Base-by-base conservation (phyloP, 2,888 invertebrate species). In the Heliconius hortense region DNA sequence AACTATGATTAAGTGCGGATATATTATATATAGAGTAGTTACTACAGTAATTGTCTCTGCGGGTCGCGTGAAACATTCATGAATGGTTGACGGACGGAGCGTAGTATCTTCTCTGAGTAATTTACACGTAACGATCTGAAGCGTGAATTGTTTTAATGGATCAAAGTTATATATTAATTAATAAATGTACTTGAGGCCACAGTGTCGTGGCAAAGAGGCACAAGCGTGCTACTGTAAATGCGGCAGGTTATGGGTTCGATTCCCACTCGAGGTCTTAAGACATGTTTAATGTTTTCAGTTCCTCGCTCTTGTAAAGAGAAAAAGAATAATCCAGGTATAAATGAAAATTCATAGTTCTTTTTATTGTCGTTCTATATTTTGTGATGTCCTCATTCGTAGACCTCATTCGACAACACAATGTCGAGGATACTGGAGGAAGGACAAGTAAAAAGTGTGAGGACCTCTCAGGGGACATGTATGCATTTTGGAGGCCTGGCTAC, bases 41-140 rank as follows among this genome's bases (percentile, higher is more conserved):
- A 39, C 39, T 39, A 39, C 21, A 31, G 62, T 69, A 69, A 69
- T 69, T 69, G 69, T 35, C 56, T 69, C 53, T 7, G 4, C 15
- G 26, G 62, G 68, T 70, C 35, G 74, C 53, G 69, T 74, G 70
- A 70, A 74, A 70, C 74, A 74, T 70, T 74, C 70, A 74, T 69
- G 70, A 74, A 69, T 56, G 64, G 48, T 26, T 68, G 73, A 68
- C 73, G 68, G 39, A 56, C 56, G n/a, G 31, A 7, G 56, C 48
- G 69, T 26, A 63, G 35, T 56, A 28, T 39, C 62, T 64, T 64
- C 70, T 75, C 74, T 31, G 64, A 71, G 59, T 71, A 75, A 75
- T 71, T 71, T 74, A 39, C 56, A 74, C 70, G 63, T 74, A 62
- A 74, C 62, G 62, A 43, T 5, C 68, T 21, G 2, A 18, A 53